phyloP scores from a whole-genome alignment of 2,888 invertebrate species.

The Isoperla grammatica region DNA sequence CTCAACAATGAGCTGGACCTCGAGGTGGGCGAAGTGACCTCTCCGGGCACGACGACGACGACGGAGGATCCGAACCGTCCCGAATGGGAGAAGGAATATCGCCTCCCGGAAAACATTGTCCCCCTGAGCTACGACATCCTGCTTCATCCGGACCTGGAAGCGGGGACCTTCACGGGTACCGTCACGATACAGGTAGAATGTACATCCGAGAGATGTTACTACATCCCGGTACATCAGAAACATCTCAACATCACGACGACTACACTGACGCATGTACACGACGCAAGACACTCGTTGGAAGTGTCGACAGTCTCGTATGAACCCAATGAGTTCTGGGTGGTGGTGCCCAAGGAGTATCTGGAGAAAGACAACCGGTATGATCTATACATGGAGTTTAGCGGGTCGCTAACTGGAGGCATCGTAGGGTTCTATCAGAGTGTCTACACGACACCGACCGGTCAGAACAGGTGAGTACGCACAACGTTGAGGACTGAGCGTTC shows the following conservation, averaged over 20 bases:
- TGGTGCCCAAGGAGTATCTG: conserved; percentile 27
- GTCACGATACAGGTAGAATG: conserved; percentile 51
- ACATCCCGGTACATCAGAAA: conserved; percentile 57
- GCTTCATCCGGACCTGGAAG: conserved; percentile 56
- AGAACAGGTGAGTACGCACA: conserved; percentile 39
- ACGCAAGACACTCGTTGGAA: conserved; percentile 41
- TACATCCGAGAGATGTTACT: conserved; percentile 41
- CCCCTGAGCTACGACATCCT: conserved; percentile 60
- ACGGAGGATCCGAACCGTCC: not conserved
- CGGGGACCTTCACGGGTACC: conserved; percentile 53
- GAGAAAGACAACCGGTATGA: conserved; percentile 47
- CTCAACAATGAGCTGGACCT: conserved; percentile 27
- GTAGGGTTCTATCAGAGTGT: conserved; percentile 57
- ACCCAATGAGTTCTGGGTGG: conserved; percentile 35
- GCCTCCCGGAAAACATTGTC: conserved; percentile 54
- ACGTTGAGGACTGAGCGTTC: too few relatives aligned
- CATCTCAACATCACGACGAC: conserved; percentile 50
- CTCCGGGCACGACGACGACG: conserved; percentile 8
- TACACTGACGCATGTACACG: conserved; percentile 34
- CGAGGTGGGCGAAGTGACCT: not conserved
- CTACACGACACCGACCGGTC: conserved; percentile 41
- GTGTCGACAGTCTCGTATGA: conserved; percentile 38
- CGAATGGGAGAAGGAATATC: conserved; percentile 39
- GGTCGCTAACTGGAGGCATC: conserved; percentile 50
- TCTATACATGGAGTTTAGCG: conserved; percentile 53